phyloP scores from a whole-genome alignment of 2,113 vertebrate genomes.

The Corythoichthys haematopterus region DNA sequence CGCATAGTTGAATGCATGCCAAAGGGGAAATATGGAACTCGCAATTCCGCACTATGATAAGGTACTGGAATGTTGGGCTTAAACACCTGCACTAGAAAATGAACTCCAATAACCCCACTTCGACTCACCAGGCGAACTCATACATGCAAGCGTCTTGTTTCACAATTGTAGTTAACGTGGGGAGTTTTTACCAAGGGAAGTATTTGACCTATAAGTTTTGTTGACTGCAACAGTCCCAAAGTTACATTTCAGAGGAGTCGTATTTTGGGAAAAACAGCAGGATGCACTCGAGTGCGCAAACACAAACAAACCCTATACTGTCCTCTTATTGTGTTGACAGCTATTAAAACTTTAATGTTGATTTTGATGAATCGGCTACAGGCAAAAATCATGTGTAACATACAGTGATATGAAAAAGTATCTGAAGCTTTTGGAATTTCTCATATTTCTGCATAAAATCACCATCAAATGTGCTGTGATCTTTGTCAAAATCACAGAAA shows the following conservation, averaged over 20 bases:
- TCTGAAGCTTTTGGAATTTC: too few species aligned
- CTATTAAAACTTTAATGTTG: neutral
- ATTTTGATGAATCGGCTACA: neutral
- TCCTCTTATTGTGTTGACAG: neutral
- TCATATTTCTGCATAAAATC: too few species aligned
- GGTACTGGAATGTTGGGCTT: constrained; percentile 8
- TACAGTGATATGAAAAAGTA: too few species aligned
- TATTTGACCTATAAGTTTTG: constrained; percentile 38
- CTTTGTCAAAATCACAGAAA: too few species aligned
- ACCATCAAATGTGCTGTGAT: too few species aligned
- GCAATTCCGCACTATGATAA: constrained; percentile 2
- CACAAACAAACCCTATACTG: constrained; percentile 43
- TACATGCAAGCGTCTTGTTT: neutral
- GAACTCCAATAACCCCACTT: neutral
- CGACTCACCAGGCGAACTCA: neutral
- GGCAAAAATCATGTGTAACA: neutral
- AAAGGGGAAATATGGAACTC: constrained; percentile 41
- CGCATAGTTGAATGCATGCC: constrained; percentile 31
- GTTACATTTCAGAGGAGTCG: constrained; percentile 25
- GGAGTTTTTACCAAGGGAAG: constrained; percentile 52
- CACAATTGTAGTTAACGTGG: constrained; percentile 34
- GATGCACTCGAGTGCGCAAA: constrained; percentile 21
- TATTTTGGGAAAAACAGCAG: constrained; percentile 46
- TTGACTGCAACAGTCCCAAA: constrained; percentile 24
- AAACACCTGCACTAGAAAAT: constrained; percentile 1